Evolutionary conservation across 1,140 invertebrate genomes (phyloP), one percentile per base, ranked within the genome.

Genomic region (Lordiphosa collinella): DNA sequence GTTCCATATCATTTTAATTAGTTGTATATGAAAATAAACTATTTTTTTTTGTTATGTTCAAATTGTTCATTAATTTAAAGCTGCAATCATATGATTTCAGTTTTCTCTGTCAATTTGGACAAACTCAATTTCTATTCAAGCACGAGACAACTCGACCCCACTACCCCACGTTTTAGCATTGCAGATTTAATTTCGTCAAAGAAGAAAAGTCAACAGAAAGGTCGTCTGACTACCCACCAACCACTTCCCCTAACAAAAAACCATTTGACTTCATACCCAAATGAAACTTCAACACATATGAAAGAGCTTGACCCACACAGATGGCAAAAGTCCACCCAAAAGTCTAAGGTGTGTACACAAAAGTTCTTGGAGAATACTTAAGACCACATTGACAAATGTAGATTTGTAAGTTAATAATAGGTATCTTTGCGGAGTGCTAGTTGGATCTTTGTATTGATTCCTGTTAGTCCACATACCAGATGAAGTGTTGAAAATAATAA

Each of bases 171-270:
- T 71, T 84, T 80, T 75, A 72, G 76, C 76, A 80, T 80, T 80
- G 69, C 72, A 68, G 78, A 84, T 82, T 82, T 84, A 84, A 82
- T 82, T 80, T 76, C 61, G 49, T 70, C 66, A 82, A 76, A 80
- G 66, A 82, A 66, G 71, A 82, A 75, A 71, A 82, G 71, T 82
- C 78, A 82, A 68, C 58, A 41, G 46, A 61, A 63, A 66, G 63
- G 62, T 66, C 56, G 43, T 16, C 47, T 44, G 22, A 13, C 50
- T 31, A 46, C 63, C 4, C 25, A 32, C 1, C 29, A 36, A 14
- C 38, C 41, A 31, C 36, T 41, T 31, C 38, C 36, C 25, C n/a
- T 22, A 53, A n/a, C 43, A 53, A 44, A 49, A 63, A 29, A 29
- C 25, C 25, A 29, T 29, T 29, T 29, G 25, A 29, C 25, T 29